Base-by-base conservation (phyloP, 2,888 invertebrate species). In the Ennomos fuscantarius region DNA sequence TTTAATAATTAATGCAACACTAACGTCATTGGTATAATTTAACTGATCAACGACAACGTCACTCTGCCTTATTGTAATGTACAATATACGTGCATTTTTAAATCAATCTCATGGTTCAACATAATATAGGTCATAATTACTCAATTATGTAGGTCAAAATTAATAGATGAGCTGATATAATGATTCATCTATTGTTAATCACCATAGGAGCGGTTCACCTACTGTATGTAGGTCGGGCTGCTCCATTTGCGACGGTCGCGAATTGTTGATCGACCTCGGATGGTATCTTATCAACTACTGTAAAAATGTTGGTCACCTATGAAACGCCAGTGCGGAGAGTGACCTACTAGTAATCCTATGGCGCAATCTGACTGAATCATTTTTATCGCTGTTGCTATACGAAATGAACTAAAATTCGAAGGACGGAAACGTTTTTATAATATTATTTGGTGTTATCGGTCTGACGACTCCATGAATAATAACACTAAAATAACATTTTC, bases 251-350 rank as follows among this genome's bases (percentile, higher is more conserved):
- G 76, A 81, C 85, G 79, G 83, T 86, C 81, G 89, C 87, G 82
- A 89, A 89, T 88, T 86, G 88, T 86, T 82, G 81, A 84, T 82
- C 84, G 90, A 87, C 91, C 91, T 90, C 89, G 89, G 72, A 74
- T 76, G 69, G 78, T 90, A 86, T 86, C 88, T 90, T 89, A 90
- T 91, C 90, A 76, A 64, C 62, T 60, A 65, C 66, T 69, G 68
- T 68, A 64, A 50, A 74, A 76, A 79, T 74, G 68, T 65, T 74
- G 68, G 68, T 71, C 76, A 79, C 68, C 68, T 72, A 72, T 70
- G 62, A 62, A 66, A 65, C 48, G 44, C 24, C 31, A 42, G 34
- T n/a, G 34, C 48, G 44, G 15, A 48, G 44, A 52, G 59, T 63
- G 63, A 66, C 65, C 63, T 63, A 68, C 60, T 69, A 52, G 55